phyloP scores from a whole-genome alignment of 2,113 vertebrate genomes.

The Python bivittatus region DNA sequence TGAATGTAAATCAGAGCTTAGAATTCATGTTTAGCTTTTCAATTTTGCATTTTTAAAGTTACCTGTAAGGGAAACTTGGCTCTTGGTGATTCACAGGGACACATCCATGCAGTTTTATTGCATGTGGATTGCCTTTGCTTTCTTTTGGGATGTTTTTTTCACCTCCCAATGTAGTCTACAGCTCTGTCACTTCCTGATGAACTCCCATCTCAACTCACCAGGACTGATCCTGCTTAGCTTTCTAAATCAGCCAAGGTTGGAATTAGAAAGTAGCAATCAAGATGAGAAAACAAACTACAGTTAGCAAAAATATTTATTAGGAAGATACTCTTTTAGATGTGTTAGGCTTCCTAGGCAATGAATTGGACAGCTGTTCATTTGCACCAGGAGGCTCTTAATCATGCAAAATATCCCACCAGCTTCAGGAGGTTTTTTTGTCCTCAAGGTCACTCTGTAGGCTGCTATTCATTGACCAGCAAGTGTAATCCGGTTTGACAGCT shows the following conservation, averaged over 20 bases:
- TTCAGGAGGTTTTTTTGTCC: background rate
- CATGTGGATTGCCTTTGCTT: background rate
- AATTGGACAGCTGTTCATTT: background rate
- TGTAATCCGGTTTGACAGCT: slow-evolving; percentile 9
- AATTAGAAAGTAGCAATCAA: background rate
- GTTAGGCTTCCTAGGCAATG: background rate
- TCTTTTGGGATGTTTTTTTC: background rate
- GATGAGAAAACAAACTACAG: background rate
- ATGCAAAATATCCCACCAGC: background rate
- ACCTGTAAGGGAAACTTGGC: background rate
- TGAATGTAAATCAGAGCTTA: background rate
- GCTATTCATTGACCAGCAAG: background rate
- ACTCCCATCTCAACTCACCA: background rate
- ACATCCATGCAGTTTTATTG: background rate
- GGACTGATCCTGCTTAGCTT: background rate
- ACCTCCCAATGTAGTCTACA: background rate
- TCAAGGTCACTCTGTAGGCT: background rate
- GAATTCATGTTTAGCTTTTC: background rate
- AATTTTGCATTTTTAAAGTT: background rate
- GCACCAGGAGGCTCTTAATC: background rate
- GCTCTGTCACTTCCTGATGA: background rate
- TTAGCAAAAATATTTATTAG: background rate
- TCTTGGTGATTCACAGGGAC: background rate
- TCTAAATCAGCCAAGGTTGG: background rate
- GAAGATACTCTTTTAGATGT: background rate